Evolutionary conservation across 2,113 vertebrate species (phyloP).

Genomic region (Chaetops frenatus): DNA sequence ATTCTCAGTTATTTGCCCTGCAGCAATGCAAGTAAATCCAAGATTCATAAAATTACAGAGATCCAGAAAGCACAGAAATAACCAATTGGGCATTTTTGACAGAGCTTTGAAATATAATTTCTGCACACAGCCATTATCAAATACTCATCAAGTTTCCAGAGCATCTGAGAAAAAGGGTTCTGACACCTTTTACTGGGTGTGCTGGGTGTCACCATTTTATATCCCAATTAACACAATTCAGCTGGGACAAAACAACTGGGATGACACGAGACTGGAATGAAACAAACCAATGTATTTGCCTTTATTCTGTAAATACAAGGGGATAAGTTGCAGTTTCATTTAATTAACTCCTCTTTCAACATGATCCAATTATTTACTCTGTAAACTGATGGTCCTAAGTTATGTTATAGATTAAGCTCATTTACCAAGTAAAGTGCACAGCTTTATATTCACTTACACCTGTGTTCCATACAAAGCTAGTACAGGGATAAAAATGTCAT

Average conservation of each 20-base stretch:
- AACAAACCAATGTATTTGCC: background rate
- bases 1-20: background rate
- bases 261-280: background rate
- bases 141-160: background rate
- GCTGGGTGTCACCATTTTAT: background rate
- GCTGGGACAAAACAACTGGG: background rate
- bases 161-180: background rate
- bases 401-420: background rate
- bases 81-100: background rate
- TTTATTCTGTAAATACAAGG: background rate
- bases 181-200: too few species aligned
- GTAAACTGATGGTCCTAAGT: background rate
- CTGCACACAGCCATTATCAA: background rate
- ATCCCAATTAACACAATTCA: background rate
- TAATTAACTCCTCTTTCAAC: background rate
- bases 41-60: background rate
- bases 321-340: background rate
- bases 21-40: background rate
- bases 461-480: background rate
- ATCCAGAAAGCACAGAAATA: background rate
- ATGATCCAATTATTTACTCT: background rate
- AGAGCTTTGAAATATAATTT: background rate
- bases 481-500: background rate
- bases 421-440: background rate
- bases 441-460: background rate